Percentiles rank a stretch among this genome's conserved stretches.
Evolutionary conservation across 2,113 vertebrate species (phyloP).

Genomic region (Peucedramus taeniatus): DNA sequence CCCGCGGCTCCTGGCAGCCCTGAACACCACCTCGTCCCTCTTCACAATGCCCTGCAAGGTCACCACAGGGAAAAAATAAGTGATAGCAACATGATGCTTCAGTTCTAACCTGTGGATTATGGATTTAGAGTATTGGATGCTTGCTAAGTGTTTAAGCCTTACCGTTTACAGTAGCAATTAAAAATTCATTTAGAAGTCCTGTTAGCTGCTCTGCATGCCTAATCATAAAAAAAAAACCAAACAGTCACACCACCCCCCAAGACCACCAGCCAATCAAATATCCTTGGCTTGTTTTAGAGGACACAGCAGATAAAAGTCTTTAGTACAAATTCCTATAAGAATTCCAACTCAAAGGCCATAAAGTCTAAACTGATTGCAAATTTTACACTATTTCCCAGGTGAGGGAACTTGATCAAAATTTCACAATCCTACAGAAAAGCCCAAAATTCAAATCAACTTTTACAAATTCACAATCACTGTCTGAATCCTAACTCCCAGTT

Average conservation of each 20-base stretch:
- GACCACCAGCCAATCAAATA: neutral
- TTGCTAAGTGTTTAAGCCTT: neutral
- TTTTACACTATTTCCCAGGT: neutral
- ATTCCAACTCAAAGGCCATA: neutral
- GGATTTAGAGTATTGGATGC: neutral
- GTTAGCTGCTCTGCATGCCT: neutral
- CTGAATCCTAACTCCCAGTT: neutral
- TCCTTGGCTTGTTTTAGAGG: neutral
- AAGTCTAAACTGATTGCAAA: neutral
- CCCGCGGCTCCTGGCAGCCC: constrained; percentile 70
- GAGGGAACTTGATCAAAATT: neutral
- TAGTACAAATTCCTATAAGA: neutral
- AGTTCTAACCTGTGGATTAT: neutral
- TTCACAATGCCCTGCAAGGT: constrained; percentile 85
- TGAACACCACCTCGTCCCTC: constrained; percentile 90
- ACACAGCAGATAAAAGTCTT: neutral
- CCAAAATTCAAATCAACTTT: neutral
- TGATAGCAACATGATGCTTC: fast-evolving
- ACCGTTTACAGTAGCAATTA: neutral
- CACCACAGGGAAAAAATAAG: neutral
- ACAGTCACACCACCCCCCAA: neutral
- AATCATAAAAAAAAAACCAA: neutral
- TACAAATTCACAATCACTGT: neutral
- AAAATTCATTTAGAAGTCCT: neutral
- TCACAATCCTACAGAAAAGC: neutral